Evolutionary conservation across 2,113 vertebrate genomes (phyloP).

Genomic region (Thunnus thynnus): DNA sequence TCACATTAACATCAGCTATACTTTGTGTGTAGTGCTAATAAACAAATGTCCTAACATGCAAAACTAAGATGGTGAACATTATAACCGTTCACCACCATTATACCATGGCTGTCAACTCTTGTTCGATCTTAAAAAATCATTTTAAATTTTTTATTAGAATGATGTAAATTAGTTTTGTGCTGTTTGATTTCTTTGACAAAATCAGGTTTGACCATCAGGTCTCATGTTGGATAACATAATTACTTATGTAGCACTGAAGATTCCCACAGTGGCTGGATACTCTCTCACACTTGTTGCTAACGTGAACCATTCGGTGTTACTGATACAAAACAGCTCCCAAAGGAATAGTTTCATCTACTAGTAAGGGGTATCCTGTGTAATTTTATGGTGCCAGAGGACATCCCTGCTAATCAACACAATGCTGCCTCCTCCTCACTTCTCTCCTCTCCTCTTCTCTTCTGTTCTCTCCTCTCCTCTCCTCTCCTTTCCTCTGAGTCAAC

Average conservation of each 20-base stretch:
- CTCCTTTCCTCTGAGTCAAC: slow-evolving; percentile 43
- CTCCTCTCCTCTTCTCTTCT: background rate
- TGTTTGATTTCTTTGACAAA: background rate
- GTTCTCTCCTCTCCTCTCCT: background rate
- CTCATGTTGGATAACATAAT: background rate
- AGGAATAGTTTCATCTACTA: slow-evolving; percentile 5
- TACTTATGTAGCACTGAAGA: background rate
- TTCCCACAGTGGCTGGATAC: slow-evolving; percentile 22
- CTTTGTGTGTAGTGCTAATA: too few species aligned
- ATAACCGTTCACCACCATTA: too few species aligned
- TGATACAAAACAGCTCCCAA: slow-evolving; percentile 33
- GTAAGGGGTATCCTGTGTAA: slow-evolving; percentile 24
- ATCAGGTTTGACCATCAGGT: background rate
- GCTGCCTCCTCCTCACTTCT: background rate
- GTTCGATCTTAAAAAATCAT: too few species aligned
- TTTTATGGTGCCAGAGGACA: slow-evolving; percentile 31
- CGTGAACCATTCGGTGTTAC: slow-evolving; percentile 7
- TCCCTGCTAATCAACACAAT: slow-evolving; percentile 31
- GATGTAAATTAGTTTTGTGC: background rate
- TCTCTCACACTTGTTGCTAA: slow-evolving; percentile 24
- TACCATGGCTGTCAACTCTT: too few species aligned
- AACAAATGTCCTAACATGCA: too few species aligned
- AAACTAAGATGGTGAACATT: too few species aligned
- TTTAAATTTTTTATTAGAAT: too few species aligned
- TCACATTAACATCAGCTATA: too few species aligned